phyloP scores from a whole-genome alignment of 2,113 vertebrate species.

The Coturnix japonica region DNA sequence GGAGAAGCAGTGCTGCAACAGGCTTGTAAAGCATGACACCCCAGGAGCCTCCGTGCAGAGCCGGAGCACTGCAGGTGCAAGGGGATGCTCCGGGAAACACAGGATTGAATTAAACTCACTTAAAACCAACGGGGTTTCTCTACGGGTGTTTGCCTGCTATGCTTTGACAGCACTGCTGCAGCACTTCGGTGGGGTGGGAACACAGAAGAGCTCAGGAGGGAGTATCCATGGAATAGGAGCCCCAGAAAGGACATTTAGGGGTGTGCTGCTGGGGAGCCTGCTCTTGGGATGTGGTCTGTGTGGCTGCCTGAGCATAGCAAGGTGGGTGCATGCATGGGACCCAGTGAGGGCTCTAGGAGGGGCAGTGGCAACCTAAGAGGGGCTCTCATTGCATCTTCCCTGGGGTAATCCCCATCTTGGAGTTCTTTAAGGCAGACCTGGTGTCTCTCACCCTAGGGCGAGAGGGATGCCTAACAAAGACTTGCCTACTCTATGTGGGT shows the following conservation, averaged over 20 bases:
- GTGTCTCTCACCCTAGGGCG: background rate
- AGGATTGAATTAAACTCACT: background rate
- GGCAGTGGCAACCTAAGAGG: background rate
- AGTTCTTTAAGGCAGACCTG: background rate
- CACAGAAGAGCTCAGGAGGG: background rate
- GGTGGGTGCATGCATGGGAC: background rate
- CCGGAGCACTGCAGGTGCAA: fast-evolving
- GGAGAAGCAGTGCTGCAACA: fast-evolving
- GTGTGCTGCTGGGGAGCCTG: background rate
- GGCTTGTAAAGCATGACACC: background rate
- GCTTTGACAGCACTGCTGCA: background rate
- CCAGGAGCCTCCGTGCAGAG: background rate
- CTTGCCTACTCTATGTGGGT: fast-evolving
- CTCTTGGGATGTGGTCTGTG: background rate
- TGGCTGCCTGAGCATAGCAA: background rate
- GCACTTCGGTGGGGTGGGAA: background rate
- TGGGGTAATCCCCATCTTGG: background rate
- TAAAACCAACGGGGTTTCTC: fast-evolving
- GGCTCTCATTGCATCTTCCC: background rate
- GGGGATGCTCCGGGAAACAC: background rate
- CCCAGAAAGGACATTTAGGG: background rate
- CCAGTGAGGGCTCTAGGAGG: background rate
- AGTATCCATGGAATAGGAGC: background rate
- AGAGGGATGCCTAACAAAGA: background rate
- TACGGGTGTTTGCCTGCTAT: background rate